Evolutionary conservation across 1,140 invertebrate genomes (phyloP), one percentile per base, ranked within the genome.

Genomic region (Drosophila serrata): DNA sequence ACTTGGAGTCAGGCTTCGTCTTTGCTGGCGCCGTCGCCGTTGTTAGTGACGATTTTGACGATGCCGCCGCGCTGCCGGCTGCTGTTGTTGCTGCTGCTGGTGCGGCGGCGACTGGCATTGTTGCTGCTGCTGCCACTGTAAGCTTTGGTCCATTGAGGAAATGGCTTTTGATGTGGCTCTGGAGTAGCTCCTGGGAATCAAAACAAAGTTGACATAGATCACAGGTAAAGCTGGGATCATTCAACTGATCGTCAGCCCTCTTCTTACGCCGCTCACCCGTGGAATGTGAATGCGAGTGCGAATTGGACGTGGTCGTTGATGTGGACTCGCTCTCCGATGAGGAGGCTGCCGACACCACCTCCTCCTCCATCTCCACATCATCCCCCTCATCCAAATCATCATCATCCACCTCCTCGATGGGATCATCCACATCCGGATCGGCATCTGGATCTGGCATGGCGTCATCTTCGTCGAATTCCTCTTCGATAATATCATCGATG

Each of bases 121-220:
- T 3, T 24, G 24, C 17, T 3, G 4, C 4, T 42, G 15, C 17
- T 49, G 31, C 35, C 37, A 31, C 27, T 19, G 58, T 48, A 46
- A 75, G 39, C 56, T 62, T 63, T 48, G 92, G 92, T 3, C 82
- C 92, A 79, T 92, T 92, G 22, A 92, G 80, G 19, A 93, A 92
- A 82, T 93, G 92, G 53, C 75, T 85, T 77, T 92, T 93, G 62
- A 93, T 92, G 80, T 93, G 92, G 57, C 76, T 82, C 70, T 91
- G 91, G 57, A 93, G 80, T 35, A 87, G 79, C 69, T 90, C 90
- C 73, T 92, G 88, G 45, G 91, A 87, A 72, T 92, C 88, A 49
- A 92, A 93, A 82, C 79, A 92, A 75, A 92, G 79, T 78, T 92
- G 92, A 84, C 92, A 93, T 68, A 93, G 81, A 85, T 92, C 92